Evolutionary conservation across 2,888 invertebrate genomes (phyloP).

Genomic region (Ametastegia equiseti): DNA sequence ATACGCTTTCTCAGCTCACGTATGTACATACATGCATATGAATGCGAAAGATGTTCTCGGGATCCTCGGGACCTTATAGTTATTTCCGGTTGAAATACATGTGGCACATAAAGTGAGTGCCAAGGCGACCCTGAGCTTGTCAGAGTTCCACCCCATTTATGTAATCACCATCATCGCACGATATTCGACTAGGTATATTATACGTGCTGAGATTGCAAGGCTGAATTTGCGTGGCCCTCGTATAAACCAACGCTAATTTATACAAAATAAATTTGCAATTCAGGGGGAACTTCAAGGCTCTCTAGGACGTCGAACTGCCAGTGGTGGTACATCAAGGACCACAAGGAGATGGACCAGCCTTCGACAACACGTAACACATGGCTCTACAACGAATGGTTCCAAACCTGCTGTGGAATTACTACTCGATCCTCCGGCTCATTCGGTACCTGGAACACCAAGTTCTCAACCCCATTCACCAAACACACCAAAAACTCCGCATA

Average conservation of each 20-base stretch:
- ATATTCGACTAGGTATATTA: slow-evolving; percentile 14
- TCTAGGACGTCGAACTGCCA: slow-evolving; percentile 64
- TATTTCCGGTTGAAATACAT: background rate
- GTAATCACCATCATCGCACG: slow-evolving; percentile 38
- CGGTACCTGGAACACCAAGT: slow-evolving; percentile 70
- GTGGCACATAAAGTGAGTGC: background rate
- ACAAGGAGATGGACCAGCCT: slow-evolving; percentile 78
- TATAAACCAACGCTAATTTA: slow-evolving; percentile 7
- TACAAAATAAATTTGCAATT: slow-evolving; percentile 41
- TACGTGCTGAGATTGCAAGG: slow-evolving; percentile 1
- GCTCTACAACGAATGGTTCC: slow-evolving; percentile 64
- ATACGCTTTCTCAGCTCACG: too few species aligned
- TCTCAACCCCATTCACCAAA: slow-evolving; percentile 76
- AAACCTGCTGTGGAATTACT: slow-evolving; percentile 74
- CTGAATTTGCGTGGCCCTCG: slow-evolving; percentile 25
- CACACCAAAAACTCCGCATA: slow-evolving; percentile 77
- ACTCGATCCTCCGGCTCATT: slow-evolving; percentile 70
- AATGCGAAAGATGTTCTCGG: background rate
- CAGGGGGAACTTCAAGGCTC: slow-evolving; percentile 67
- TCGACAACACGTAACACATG: slow-evolving; percentile 74
- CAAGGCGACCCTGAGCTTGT: background rate
- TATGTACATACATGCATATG: too few species aligned
- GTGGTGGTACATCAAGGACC: slow-evolving; percentile 59
- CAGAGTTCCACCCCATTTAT: background rate
- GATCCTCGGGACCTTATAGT: background rate